phyloP scores from a whole-genome alignment of 2,888 invertebrate genomes.

The Dasysyrphus albostriatus region DNA sequence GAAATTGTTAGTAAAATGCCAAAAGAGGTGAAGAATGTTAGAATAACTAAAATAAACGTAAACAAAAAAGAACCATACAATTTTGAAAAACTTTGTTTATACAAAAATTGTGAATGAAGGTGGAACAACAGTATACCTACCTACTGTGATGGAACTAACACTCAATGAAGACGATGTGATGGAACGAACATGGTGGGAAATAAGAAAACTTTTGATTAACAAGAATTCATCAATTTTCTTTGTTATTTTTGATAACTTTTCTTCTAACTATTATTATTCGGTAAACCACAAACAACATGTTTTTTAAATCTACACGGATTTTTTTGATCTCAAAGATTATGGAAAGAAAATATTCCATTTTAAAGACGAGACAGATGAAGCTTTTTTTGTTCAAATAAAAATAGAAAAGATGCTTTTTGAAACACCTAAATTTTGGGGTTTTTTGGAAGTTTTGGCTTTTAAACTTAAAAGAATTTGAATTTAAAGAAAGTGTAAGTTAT shows the following conservation, averaged over 20 bases:
- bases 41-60: background rate
- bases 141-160: background rate
- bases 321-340: too few species aligned
- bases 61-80: background rate
- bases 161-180: background rate
- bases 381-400: too few species aligned
- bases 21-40: background rate
- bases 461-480: too few species aligned
- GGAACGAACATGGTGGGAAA: background rate
- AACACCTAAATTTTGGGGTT: too few species aligned
- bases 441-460: too few species aligned
- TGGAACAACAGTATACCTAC: background rate
- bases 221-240: background rate
- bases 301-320: background rate
- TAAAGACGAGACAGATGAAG: too few species aligned
- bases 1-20: background rate
- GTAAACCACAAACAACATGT: background rate
- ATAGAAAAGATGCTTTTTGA: too few species aligned
- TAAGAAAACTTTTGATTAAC: constrained; percentile 6
- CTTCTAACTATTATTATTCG: background rate
- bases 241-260: background rate
- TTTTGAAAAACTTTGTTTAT: background rate
- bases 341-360: too few species aligned
- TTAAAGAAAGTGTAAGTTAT: too few species aligned
- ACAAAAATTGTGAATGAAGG: background rate